Base-by-base conservation (phyloP, 1,140 invertebrate species). In the Sipha flava region DNA sequence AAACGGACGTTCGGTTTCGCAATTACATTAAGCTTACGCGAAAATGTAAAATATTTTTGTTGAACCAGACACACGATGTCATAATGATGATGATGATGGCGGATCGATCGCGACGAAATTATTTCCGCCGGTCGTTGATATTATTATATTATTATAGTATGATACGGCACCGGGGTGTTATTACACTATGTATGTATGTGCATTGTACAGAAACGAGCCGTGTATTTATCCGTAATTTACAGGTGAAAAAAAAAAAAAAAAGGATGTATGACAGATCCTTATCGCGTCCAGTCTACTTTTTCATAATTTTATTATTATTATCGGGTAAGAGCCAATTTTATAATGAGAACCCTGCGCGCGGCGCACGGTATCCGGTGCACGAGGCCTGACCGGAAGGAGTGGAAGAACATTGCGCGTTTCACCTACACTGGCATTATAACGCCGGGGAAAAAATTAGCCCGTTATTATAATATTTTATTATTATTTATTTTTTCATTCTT, bases 201-300 rank as follows among this genome's bases (percentile, higher is more conserved):
- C 40, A 43, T 43, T 23, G 16, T 52, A 52, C 49, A 52, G 6
- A 70, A 70, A 45, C 37, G 66, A 70, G 40, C 66, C 14, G 9
- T 45, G 66, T 70, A 47, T 70, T 73, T 73, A 73, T 34, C 29
- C 2, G n/a, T 73, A 73, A 75, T 75, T 75, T 75, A 54, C 45
- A 31, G 59, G 66, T 47, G 66, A 23, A 59, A 77, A 54, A 75
- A 75, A 59, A 59, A 10, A 10, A 59, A 16, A 34, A 40, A 23
- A 75, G 47, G 47, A 57, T 54, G 72, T 54, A 57, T 18, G 73
- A 77, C 73, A 77, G 73, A 77, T 77, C 18, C 49, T 77, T 77
- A 77, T 77, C 73, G 0, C 4, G 1, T 26, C 12, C 10, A 37
- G n/a, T 57, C 23, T 26, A 45, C 45, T 57, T 57, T 54, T 52